These are phyloP conservation scores for Drusus annulatus DNA, from an alignment of 1,140 invertebrate species.

Conservation along the genomic window DNA sequence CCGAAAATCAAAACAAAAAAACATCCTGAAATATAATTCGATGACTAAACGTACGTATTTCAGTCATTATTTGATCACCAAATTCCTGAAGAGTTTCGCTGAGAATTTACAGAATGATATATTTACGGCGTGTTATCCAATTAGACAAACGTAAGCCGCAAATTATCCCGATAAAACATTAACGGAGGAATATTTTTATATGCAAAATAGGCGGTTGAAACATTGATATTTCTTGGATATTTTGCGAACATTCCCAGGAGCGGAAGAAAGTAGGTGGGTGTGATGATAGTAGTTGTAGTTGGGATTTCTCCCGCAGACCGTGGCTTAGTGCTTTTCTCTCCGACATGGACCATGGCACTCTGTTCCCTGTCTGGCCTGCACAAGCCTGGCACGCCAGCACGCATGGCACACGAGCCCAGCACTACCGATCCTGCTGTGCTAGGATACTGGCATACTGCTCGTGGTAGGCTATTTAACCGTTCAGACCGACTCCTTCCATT, in stretches of 20 bases:
- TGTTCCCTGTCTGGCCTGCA: too few species aligned
- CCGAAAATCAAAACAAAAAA: slow-evolving; percentile 21
- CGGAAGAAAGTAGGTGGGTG: neutral
- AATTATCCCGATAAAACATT: slow-evolving; percentile 33
- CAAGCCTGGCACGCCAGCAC: too few species aligned
- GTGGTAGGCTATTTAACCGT: too few species aligned
- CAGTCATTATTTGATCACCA: slow-evolving; percentile 12
- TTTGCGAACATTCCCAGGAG: neutral
- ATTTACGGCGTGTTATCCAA: slow-evolving; percentile 17
- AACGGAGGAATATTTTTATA: neutral
- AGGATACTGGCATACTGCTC: too few species aligned
- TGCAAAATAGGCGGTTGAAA: slow-evolving; percentile 18
- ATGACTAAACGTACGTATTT: slow-evolving; percentile 33
- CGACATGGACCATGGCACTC: too few species aligned
- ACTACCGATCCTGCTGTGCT: too few species aligned
- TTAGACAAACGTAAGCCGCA: slow-evolving; percentile 36
- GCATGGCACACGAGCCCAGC: too few species aligned
- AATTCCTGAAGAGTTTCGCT: slow-evolving; percentile 4
- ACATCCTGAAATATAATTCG: slow-evolving; percentile 9
- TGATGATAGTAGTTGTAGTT: neutral
- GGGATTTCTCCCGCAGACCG: too few species aligned
- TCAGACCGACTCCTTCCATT: too few species aligned
- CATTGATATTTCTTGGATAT: slow-evolving; percentile 1
- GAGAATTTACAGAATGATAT: neutral
- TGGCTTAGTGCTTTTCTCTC: too few species aligned